Conservation (phyloP, 2,888 invertebrate species). For the Byasa hedistus region DNA sequence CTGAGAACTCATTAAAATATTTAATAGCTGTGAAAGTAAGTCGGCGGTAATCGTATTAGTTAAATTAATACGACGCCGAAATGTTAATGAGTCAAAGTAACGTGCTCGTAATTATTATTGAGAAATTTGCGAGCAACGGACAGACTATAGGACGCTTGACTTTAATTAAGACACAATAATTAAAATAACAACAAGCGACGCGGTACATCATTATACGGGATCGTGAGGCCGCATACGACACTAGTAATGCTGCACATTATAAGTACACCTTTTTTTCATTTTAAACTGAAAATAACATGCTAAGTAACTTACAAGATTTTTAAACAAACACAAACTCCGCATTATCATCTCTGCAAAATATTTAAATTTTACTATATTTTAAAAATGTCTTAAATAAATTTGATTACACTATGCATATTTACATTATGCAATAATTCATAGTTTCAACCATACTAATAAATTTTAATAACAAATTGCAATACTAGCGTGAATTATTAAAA, state of each 20-base stretch:
- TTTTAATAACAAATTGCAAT: background rate
- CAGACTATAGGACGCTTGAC: slow-evolving; percentile 38
- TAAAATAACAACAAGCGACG: slow-evolving; percentile 65
- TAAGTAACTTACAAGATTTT: background rate
- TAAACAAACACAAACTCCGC: background rate
- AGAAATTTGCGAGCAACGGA: slow-evolving; percentile 31
- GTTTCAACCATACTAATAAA: background rate
- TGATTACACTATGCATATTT: too few relatives aligned
- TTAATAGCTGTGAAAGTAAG: slow-evolving; percentile 1
- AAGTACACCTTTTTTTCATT: background rate
- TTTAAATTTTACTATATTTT: background rate
- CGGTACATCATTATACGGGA: slow-evolving; percentile 60
- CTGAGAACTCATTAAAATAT: background rate
- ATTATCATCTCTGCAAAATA: background rate
- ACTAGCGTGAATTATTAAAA: background rate
- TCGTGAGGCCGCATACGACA: slow-evolving; percentile 63
- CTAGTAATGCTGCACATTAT: slow-evolving; percentile 9
- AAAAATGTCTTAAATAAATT: background rate
- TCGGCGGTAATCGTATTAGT: background rate
- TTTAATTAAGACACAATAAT: slow-evolving; percentile 73
- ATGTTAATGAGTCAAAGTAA: slow-evolving; percentile 29
- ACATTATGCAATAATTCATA: background rate
- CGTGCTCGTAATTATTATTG: slow-evolving; percentile 22
- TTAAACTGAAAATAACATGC: background rate
- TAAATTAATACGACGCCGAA: slow-evolving; percentile 26